Base-by-base conservation (phyloP, 2,113 vertebrate species). In the Syrrhaptes paradoxus region DNA sequence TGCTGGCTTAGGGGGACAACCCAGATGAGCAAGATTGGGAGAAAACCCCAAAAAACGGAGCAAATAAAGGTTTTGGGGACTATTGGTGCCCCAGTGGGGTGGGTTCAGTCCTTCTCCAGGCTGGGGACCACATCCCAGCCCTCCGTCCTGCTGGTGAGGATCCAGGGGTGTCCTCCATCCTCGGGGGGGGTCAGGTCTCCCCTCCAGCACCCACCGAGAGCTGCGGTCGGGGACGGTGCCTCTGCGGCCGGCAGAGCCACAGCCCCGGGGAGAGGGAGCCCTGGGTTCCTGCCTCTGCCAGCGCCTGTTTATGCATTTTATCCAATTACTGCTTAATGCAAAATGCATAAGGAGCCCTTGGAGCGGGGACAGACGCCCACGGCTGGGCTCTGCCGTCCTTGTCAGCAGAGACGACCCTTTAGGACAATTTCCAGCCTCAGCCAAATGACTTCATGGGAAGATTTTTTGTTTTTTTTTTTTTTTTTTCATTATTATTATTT, bases 311-410 rank as follows among this genome's bases (percentile, higher is more conserved):
- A 83, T 89, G 82, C 52, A n/a, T 93, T 94, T 94, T 71, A 75
- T 52, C 85, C 84, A 11, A 54, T 79, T 71, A 74, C 46, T 22
- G 76, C 72, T 65, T 94, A 79, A 95, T 94, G 94, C 73, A 67
- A 75, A 95, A 89, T 51, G 76, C 94, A 95, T 57, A 63, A 74
- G 89, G 89, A 94, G 51, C 26, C 75, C 57, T 71, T 79, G 94
- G 88, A 89, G 65, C 28, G 0, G 67, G 81, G 57, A 79, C 76
- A 79, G 87, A 28, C 73, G 14, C 70, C 73, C 76, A 15, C 1
- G 11, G 81, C 86, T 77, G 7, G 7, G 75, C 58, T 80, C 16
- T 17, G 89, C 38, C 1, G 7, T 46, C 66, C 59, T 36, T 67
- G 1, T 12, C 12, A 2, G 34, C 25, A 2, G 59, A 70, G 67